A percentile compares a stretch with the other conserved stretches of the same genome.
Evolutionary conservation across 2,888 invertebrate genomes (phyloP).

Genomic region (Caenorhabditis becei): DNA sequence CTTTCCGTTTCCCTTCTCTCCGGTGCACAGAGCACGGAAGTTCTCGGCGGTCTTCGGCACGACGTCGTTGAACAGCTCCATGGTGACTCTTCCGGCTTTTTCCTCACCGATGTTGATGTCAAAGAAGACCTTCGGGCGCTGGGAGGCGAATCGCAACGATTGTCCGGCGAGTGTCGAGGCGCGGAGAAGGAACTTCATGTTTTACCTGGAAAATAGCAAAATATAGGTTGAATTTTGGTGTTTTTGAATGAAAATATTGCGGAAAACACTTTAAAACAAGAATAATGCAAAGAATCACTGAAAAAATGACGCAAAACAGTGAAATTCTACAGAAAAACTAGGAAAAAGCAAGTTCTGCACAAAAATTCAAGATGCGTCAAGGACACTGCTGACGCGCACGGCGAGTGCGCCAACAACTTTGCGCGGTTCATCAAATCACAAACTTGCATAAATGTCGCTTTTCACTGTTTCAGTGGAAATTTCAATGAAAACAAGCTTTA

Average conservation of each 20-base stretch:
- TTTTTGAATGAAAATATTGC: too few species aligned
- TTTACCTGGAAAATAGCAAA: slow-evolving; percentile 35
- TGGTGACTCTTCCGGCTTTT: slow-evolving; percentile 77
- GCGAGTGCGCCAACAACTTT: slow-evolving; percentile 9
- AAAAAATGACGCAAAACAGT: slow-evolving; percentile 5
- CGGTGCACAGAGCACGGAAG: slow-evolving; percentile 96
- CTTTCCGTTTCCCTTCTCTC: slow-evolving; percentile 92
- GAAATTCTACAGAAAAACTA: neutral
- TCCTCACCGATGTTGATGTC: slow-evolving; percentile 77
- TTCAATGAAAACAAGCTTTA: slow-evolving; percentile 32
- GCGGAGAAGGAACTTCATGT: slow-evolving; percentile 56
- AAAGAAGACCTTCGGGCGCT: slow-evolving; percentile 75
- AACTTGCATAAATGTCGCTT: too few species aligned
- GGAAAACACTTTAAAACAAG: slow-evolving; percentile 2
- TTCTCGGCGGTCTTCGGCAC: slow-evolving; percentile 93
- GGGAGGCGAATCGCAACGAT: slow-evolving; percentile 52
- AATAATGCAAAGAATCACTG: neutral
- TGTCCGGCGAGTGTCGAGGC: slow-evolving; percentile 46
- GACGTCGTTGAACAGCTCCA: slow-evolving; percentile 90
- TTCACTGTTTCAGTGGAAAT: slow-evolving; percentile 1
- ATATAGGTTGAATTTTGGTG: too few species aligned
- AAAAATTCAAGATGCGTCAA: neutral
- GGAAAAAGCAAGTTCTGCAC: neutral
- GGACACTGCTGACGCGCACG: neutral
- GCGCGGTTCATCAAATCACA: slow-evolving; percentile 33